A percentile compares a stretch with the other conserved stretches of the same genome.
These are phyloP conservation scores for Sialia sialis DNA, from an alignment of 2,113 vertebrate genomes.

Conservation along the genomic window DNA sequence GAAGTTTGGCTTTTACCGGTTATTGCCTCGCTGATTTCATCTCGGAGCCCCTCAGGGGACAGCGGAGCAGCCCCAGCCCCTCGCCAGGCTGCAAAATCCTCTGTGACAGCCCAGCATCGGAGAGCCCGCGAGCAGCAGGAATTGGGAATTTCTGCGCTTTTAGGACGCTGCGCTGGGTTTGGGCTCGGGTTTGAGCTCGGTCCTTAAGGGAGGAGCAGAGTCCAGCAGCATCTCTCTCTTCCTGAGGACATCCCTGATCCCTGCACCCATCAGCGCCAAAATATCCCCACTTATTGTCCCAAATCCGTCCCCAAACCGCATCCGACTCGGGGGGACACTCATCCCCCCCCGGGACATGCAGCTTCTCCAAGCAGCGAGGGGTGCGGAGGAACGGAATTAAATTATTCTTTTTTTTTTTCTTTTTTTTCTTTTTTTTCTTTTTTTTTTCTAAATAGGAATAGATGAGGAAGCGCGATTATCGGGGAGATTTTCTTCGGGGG, in stretches of 20 bases:
- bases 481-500: not conserved
- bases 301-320: rapidly evolving
- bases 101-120: too few species aligned
- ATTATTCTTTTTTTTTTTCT: too few species aligned
- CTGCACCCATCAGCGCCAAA: not conserved
- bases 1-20: constrained; percentile 43
- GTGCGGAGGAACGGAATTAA: rapidly evolving
- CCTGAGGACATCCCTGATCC: not conserved
- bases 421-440: too few species aligned
- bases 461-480: not conserved
- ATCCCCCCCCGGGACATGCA: rapidly evolving
- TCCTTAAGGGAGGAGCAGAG: not conserved
- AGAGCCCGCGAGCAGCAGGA: rapidly evolving
- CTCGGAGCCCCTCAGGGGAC: not conserved
- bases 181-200: not conserved
- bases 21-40: constrained; percentile 10
- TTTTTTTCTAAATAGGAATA: not conserved
- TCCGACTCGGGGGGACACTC: rapidly evolving
- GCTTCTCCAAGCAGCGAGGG: rapidly evolving
- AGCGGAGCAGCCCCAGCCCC: not conserved
- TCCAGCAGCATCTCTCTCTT: rapidly evolving
- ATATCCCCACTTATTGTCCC: rapidly evolving
- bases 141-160: not conserved
- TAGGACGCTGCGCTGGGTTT: rapidly evolving
- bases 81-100: not conserved